A percentile compares a stretch with the other conserved stretches of the same genome.
These are phyloP conservation scores for Uromys caudimaculatus DNA, from an alignment of 2,797 vertebrate genomes.

Conservation along the genomic window DNA sequence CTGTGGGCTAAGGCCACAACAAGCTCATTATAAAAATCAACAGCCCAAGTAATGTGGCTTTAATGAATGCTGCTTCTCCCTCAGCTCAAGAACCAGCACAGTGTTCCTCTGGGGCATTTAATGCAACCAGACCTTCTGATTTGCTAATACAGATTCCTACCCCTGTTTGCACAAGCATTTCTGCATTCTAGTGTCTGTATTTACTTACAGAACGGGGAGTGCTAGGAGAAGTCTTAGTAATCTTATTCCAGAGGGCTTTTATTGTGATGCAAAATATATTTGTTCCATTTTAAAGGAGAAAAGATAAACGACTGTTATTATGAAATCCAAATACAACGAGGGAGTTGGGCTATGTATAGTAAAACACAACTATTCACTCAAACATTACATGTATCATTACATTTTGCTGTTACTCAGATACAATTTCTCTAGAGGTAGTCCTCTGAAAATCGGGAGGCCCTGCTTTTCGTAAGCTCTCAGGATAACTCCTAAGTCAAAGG, in stretches of 20 bases:
- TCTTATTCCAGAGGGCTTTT: neutral
- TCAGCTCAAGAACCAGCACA: neutral
- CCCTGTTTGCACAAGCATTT: neutral
- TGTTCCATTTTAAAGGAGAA: conserved; percentile 37
- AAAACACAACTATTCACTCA: neutral
- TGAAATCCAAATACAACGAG: neutral
- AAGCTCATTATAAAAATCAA: conserved; percentile 65
- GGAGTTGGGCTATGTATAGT: neutral
- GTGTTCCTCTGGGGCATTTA: neutral
- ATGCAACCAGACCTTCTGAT: conserved; percentile 33
- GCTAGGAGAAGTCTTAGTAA: neutral
- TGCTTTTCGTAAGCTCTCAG: neutral
- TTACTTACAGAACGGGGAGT: conserved; percentile 7
- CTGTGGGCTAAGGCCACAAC: conserved; percentile 37
- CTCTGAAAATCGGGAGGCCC: neutral
- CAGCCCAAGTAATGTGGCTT: conserved; percentile 4
- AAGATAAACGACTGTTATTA: neutral
- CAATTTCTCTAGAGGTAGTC: neutral
- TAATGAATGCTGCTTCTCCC: conserved; percentile 47
- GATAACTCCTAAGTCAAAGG: neutral
- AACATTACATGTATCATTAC: neutral
- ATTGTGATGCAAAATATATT: conserved; percentile 32
- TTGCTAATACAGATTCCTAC: neutral
- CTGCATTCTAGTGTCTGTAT: neutral
- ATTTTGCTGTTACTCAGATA: neutral